Conservation (phyloP, 2,888 invertebrate species). For the Scelioninae gen. 2 region DNA sequence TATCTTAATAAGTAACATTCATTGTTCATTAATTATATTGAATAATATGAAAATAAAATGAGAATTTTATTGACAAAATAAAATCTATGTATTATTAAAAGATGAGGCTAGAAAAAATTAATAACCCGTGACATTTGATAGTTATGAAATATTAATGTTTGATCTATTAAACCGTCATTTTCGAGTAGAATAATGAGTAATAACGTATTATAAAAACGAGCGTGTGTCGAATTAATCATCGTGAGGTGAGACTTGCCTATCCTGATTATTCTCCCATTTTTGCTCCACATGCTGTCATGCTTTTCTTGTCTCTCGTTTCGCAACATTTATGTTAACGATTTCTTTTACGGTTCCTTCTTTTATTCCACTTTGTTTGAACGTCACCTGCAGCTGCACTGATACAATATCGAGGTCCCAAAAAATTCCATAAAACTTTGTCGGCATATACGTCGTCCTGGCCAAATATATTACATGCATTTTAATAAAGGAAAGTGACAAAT, state of each 20-base stretch:
- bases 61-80: no score
- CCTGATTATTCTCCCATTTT: slow-evolving; percentile 36
- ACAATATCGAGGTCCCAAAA: slow-evolving; percentile 38
- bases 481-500: slow-evolving; percentile 27
- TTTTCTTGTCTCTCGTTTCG: slow-evolving; percentile 27
- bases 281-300: slow-evolving; percentile 22
- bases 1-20: no score
- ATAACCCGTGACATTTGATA: slow-evolving; percentile 1
- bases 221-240: slow-evolving; percentile 17
- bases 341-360: slow-evolving; percentile 38
- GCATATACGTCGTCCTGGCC: slow-evolving; percentile 12
- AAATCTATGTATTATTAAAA: no score
- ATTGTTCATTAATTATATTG: no score
- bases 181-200: slow-evolving; percentile 4
- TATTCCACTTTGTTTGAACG: slow-evolving; percentile 44
- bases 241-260: neutral
- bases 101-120: neutral
- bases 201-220: neutral
- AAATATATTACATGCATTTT: slow-evolving; percentile 35
- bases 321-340: slow-evolving; percentile 44
- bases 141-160: neutral
- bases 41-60: no score
- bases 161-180: slow-evolving; percentile 3
- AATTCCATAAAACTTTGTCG: slow-evolving; percentile 29
- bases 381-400: slow-evolving; percentile 40